Conservation (phyloP, 35 echinoderm and acorn worm species). For the Ophioderma brevispina region DNA sequence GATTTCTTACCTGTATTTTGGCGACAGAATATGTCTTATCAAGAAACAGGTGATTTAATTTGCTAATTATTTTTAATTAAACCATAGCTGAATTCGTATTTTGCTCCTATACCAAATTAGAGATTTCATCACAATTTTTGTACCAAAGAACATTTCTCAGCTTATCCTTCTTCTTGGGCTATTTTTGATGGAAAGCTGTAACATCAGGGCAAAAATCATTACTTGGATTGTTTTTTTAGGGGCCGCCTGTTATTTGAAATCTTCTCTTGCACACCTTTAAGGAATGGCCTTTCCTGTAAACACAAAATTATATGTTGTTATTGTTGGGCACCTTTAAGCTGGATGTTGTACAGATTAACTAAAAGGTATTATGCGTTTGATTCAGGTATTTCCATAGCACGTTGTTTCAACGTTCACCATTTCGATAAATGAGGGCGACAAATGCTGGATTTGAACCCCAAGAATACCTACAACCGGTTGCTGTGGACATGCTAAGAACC, state of each 20-base stretch:
- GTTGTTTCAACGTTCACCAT: slow-evolving; percentile 92
- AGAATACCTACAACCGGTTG: slow-evolving; percentile 96
- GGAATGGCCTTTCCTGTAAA: neutral
- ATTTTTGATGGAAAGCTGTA: too few species aligned
- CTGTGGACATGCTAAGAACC: slow-evolving; percentile 69
- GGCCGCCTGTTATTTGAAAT: neutral
- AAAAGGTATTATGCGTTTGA: neutral
- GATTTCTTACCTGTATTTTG: too few species aligned
- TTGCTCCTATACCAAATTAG: too few species aligned
- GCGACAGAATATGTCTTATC: too few species aligned
- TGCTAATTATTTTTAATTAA: too few species aligned
- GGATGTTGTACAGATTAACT: neutral
- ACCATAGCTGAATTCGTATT: too few species aligned
- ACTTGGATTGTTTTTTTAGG: neutral
- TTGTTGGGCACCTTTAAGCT: neutral
- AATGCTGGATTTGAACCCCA: slow-evolving; percentile 90
- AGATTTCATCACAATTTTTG: too few species aligned
- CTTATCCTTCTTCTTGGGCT: too few species aligned
- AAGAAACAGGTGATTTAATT: too few species aligned
- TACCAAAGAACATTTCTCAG: too few species aligned
- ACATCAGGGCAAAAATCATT: too few species aligned
- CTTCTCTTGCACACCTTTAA: neutral
- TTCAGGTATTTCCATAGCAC: slow-evolving; percentile 93
- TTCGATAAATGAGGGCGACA: slow-evolving; percentile 92
- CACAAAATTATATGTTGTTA: neutral